These are phyloP conservation scores for Osmoderma eremita DNA, from an alignment of 2,888 invertebrate genomes.

Conservation along the genomic window DNA sequence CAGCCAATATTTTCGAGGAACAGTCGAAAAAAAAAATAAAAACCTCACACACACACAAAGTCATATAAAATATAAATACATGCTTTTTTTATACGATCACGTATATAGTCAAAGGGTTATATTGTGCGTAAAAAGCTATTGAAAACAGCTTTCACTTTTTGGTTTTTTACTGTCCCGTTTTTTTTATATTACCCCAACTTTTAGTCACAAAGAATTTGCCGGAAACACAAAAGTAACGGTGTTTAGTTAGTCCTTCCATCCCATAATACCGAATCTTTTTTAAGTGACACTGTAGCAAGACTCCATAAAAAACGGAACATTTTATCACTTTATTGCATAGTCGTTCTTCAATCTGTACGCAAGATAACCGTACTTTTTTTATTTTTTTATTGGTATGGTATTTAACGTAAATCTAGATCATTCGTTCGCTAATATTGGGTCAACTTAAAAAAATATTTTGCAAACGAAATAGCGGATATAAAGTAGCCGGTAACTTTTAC, in stretches of 20 bases:
- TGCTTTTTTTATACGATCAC: too few relatives aligned
- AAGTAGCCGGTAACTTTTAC: not conserved
- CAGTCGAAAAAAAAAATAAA: too few relatives aligned
- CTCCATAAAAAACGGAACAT: slow-evolving; percentile 32
- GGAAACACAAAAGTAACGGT: slow-evolving; percentile 14
- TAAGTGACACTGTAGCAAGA: slow-evolving; percentile 28
- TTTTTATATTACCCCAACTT: slow-evolving; percentile 11
- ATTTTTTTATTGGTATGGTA: not conserved
- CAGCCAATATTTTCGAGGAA: too few relatives aligned
- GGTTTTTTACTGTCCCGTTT: not conserved
- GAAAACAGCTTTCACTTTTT: slow-evolving; percentile 25
- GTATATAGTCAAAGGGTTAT: slow-evolving; percentile 5
- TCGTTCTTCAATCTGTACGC: not conserved
- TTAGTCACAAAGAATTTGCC: not conserved
- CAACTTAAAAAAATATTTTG: not conserved
- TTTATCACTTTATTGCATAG: slow-evolving; percentile 23
- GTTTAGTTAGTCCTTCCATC: not conserved
- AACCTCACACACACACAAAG: too few relatives aligned
- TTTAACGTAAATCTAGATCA: slow-evolving; percentile 12
- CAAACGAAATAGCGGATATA: not conserved
- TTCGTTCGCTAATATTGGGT: slow-evolving; percentile 18
- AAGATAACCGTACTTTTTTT: slow-evolving; percentile 2
- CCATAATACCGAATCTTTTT: slow-evolving; percentile 20
- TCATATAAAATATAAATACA: too few relatives aligned
- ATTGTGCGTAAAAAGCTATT: not conserved